Base-by-base conservation (phyloP, 1,140 invertebrate genomes). In the Danaus plexippus region DNA sequence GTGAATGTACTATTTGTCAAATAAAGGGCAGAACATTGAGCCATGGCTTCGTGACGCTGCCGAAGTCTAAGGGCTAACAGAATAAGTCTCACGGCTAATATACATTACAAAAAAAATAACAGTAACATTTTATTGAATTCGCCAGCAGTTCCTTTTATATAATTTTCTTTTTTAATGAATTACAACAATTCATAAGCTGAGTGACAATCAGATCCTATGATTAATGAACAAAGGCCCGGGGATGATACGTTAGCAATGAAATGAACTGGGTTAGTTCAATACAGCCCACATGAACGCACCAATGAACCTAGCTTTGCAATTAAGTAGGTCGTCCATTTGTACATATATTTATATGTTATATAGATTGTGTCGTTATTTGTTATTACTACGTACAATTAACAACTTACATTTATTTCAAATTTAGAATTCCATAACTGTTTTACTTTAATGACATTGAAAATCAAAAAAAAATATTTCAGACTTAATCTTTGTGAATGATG, bases 281-380 rank as follows among this genome's bases (percentile, higher is more conserved):
- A 61, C 52, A 56, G 50, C 60, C 64, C 68, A 70, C 67, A 59
- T 71, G 69, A 71, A 70, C 66, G 72, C 67, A 52, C 60, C 63
- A 55, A 15, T 58, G 64, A 57, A 49, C 59, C 63, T 63, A 62
- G 71, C 63, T 72, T 67, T 74, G 64, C 65, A 70, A 74, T 77
- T 75, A 71, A 69, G 63, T 71, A 66, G 71, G 59, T 55, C 66
- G 63, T 46, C 54, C 61, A 52, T 58, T 50, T 63, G 55, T 54
- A 69, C 64, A 59, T 52, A 64, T 57, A 32, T 42, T 48, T 15
- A 50, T 43, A 47, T 46, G 50, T 43, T 43, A 43, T 43, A 52
- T 18, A 43, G 42, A 52, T 41, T 52, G 1, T 32, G 0, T 32
- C 22, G 4, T 32, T 32, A 32, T 32, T 32, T 32, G 7, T 32